Evolutionary conservation across 2,888 invertebrate genomes (phyloP).

Genomic region (Drosophila mimetica): DNA sequence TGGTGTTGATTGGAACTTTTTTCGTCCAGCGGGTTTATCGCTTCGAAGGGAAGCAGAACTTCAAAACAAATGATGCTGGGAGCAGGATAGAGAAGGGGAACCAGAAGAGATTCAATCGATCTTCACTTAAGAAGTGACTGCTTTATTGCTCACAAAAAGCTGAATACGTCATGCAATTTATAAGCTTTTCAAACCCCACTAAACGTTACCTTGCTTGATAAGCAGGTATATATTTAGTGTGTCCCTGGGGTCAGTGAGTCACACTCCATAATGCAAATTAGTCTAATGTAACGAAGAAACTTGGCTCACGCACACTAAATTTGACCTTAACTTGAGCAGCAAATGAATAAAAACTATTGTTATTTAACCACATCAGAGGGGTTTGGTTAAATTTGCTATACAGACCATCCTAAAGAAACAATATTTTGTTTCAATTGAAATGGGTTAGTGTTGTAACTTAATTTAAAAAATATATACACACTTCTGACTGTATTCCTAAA

Average conservation of each 20-base stretch:
- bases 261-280: slow-evolving; percentile 2
- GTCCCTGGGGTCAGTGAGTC: slow-evolving; percentile 15
- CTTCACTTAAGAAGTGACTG: not conserved
- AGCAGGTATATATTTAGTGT: not conserved
- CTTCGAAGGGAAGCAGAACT: not conserved
- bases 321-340: slow-evolving; percentile 1
- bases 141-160: not conserved
- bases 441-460: no score
- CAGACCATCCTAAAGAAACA: no score
- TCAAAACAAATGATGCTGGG: not conserved
- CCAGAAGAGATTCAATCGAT: not conserved
- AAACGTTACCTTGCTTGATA: not conserved
- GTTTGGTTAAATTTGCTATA: no score
- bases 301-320: slow-evolving; percentile 14
- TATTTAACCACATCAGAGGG: no score
- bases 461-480: no score
- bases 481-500: no score
- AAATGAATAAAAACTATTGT: not conserved
- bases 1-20: no score
- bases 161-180: not conserved
- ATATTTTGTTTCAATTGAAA: no score
- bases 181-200: not conserved
- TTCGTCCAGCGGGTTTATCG: slow-evolving; percentile 1
- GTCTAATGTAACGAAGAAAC: not conserved
- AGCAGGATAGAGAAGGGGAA: not conserved